phyloP scores from a whole-genome alignment of 2,797 vertebrate genomes.

The Hipposideros larvatus region DNA sequence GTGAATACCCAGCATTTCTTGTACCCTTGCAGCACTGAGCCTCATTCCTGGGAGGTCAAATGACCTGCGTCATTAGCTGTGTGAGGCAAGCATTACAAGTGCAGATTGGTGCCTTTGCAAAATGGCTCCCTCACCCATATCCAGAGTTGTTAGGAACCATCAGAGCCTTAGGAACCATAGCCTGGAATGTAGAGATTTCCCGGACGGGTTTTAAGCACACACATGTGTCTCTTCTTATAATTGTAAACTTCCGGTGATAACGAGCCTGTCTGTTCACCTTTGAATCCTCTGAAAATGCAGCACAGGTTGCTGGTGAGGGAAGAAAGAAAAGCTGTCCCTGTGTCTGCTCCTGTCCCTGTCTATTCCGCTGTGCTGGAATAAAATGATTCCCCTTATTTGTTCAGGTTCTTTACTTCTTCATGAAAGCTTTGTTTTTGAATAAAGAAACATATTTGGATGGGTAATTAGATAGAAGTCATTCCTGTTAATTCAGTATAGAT shows the following conservation, averaged over 20 bases:
- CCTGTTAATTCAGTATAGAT: not conserved
- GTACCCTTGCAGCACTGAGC: not conserved
- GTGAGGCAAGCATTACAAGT: accelerated
- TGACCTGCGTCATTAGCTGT: not conserved
- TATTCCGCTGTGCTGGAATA: not conserved
- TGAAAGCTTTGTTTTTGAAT: constrained; percentile 48
- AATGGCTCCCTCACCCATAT: not conserved
- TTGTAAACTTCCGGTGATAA: not conserved
- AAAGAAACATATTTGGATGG: not conserved
- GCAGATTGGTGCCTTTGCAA: not conserved
- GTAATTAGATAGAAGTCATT: not conserved
- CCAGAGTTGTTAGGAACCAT: not conserved
- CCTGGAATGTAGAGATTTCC: not conserved
- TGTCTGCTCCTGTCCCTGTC: not conserved
- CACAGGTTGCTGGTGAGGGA: not conserved
- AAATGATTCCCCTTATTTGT: not conserved
- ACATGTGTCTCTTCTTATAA: not conserved
- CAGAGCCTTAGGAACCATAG: not conserved
- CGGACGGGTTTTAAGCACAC: not conserved
- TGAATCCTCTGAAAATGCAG: not conserved
- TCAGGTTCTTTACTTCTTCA: not conserved
- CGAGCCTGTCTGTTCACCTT: accelerated
- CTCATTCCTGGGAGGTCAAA: not conserved
- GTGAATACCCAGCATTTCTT: not conserved
- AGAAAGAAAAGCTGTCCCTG: not conserved